Evolutionary conservation across 2,888 invertebrate species (phyloP).

Genomic region (Tyria jacobaeae): DNA sequence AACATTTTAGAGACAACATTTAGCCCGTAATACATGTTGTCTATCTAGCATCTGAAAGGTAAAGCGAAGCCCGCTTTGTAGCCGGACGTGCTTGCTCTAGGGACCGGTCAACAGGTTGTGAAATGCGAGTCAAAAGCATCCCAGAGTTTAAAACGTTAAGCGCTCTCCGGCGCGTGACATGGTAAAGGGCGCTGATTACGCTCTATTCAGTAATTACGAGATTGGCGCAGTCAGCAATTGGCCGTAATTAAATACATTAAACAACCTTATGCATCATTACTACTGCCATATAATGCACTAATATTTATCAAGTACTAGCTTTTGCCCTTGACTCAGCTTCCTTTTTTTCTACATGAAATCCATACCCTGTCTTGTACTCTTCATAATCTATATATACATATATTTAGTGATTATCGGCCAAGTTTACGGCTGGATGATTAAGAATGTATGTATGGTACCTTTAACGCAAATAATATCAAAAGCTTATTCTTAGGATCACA

Average conservation of each 20-base stretch:
- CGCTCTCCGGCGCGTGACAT: conserved; percentile 73
- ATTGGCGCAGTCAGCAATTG: conserved; percentile 79
- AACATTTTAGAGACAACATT: neutral
- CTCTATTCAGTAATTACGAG: conserved; percentile 81
- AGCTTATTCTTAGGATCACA: no score
- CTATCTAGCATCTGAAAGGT: conserved; percentile 20
- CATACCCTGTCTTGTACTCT: no score
- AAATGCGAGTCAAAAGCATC: conserved; percentile 79
- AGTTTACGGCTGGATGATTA: no score
- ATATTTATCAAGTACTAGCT: neutral
- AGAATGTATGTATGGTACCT: no score
- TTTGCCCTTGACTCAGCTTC: no score
- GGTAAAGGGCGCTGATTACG: conserved; percentile 82
- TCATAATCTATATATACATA: no score
- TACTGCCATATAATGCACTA: conserved; percentile 8
- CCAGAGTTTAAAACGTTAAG: conserved; percentile 68
- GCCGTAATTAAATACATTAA: conserved; percentile 82
- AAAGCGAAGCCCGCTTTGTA: conserved; percentile 63
- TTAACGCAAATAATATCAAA: no score
- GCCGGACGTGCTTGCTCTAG: conserved; percentile 65
- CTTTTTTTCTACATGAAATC: no score
- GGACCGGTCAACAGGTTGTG: conserved; percentile 83
- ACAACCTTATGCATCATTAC: conserved; percentile 63
- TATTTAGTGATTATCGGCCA: no score
- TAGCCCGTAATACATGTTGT: neutral